Evolutionary conservation across 2,797 vertebrate species (phyloP).

Genomic region (Nasua narica): DNA sequence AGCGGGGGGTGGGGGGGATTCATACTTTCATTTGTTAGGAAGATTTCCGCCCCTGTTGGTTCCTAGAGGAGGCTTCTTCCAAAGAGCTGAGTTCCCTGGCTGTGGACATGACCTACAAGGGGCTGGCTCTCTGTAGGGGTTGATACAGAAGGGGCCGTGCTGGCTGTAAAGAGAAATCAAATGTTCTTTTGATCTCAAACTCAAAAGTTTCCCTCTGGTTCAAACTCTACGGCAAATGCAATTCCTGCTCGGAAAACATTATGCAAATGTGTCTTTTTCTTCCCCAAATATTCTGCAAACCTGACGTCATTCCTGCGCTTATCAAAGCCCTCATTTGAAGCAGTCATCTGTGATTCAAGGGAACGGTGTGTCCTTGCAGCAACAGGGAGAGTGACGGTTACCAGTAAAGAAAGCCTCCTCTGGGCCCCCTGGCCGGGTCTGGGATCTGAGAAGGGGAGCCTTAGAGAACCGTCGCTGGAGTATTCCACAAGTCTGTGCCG

Average conservation of each 20-base stretch:
- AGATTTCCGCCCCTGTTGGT: neutral
- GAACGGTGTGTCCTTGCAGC: neutral
- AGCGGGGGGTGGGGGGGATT: neutral
- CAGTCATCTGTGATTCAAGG: conserved; percentile 14
- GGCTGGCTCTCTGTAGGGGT: neutral
- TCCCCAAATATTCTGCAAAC: neutral
- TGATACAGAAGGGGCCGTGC: neutral
- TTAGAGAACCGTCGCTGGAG: neutral
- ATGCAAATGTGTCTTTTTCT: neutral
- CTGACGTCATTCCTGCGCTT: neutral
- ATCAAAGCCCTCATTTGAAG: neutral
- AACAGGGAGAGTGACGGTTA: neutral
- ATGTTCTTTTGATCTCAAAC: too few species aligned
- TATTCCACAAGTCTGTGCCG: neutral
- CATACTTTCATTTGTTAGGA: neutral
- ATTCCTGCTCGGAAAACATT: neutral
- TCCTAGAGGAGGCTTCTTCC: neutral
- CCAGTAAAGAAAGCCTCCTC: neutral
- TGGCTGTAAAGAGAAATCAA: neutral
- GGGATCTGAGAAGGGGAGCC: neutral
- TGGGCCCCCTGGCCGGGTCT: neutral
- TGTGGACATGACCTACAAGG: neutral
- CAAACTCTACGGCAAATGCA: neutral
- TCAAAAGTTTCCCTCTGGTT: neutral
- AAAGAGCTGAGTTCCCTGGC: neutral